These are phyloP conservation scores for Limnephilus rhombicus DNA, from an alignment of 2,888 invertebrate genomes.

Conservation along the genomic window DNA sequence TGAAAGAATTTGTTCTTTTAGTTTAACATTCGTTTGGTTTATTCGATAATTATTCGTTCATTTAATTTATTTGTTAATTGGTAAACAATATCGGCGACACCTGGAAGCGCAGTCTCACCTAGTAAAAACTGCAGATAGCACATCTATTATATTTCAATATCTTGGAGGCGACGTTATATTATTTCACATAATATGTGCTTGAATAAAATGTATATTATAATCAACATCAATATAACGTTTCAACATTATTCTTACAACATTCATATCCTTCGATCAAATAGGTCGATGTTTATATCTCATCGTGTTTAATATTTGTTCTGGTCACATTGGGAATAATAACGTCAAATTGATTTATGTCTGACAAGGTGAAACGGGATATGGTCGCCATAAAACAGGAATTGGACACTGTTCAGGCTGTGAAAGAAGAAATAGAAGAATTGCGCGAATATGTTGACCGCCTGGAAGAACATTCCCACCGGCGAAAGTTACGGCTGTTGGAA, in stretches of 20 bases:
- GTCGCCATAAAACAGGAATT: constrained; percentile 96
- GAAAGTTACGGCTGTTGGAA: constrained; percentile 93
- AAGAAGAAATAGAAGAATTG: constrained; percentile 95
- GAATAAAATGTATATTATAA: too few species aligned
- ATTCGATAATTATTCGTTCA: too few species aligned
- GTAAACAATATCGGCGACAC: too few species aligned
- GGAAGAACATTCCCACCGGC: constrained; percentile 93
- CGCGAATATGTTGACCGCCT: constrained; percentile 94
- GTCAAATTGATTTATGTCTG: background rate
- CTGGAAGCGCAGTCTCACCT: too few species aligned
- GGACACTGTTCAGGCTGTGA: constrained; percentile 96
- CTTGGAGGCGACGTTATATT: too few species aligned
- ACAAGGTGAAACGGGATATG: constrained; percentile 93
- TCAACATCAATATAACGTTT: too few species aligned
- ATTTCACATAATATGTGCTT: background rate
- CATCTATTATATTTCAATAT: too few species aligned
- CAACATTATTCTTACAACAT: background rate
- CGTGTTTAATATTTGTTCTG: background rate
- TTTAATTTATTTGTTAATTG: too few species aligned
- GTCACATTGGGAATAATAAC: background rate
- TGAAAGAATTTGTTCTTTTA: too few species aligned
- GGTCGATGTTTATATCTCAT: background rate
- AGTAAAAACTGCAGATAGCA: too few species aligned
- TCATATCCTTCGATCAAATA: too few species aligned
- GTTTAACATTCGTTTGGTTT: too few species aligned